These are phyloP conservation scores for Metalampra italica DNA, from an alignment of 2,888 invertebrate species.

Conservation along the genomic window DNA sequence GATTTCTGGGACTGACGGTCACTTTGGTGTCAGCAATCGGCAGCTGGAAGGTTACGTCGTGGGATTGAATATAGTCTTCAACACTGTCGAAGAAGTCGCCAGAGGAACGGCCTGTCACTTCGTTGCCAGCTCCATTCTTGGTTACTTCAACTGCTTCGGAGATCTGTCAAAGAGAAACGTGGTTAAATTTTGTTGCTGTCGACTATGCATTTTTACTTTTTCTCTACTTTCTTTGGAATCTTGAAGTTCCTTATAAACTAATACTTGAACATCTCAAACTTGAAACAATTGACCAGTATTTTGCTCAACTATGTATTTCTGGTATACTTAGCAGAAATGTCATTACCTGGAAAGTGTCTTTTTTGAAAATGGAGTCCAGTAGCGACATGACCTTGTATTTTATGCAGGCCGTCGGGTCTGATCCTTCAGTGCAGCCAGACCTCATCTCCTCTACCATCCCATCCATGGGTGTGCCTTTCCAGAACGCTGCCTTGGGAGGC, in stretches of 20 bases:
- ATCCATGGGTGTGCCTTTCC: constrained; percentile 85
- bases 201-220: no score
- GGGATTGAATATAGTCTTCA: constrained; percentile 85
- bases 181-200: no score
- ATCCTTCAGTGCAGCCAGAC: constrained; percentile 84
- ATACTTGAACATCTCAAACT: background rate
- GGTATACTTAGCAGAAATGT: background rate
- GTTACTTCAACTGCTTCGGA: constrained; percentile 86
- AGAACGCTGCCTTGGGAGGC: constrained; percentile 81
- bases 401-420: constrained; percentile 88
- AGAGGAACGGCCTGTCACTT: constrained; percentile 78
- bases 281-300: background rate
- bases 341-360: constrained; percentile 86
- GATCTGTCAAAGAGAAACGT: constrained; percentile 69
- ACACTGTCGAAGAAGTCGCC: constrained; percentile 83
- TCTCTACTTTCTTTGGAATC: no score
- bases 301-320: background rate
- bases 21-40: constrained; percentile 85
- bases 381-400: constrained; percentile 90
- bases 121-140: constrained; percentile 83
- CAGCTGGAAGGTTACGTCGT: constrained; percentile 88
- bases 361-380: constrained; percentile 87
- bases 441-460: constrained; percentile 87
- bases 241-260: no score
- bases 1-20: constrained; percentile 87